Base-by-base conservation (phyloP, 2,888 invertebrate genomes). In the Phorcus lineatus region DNA sequence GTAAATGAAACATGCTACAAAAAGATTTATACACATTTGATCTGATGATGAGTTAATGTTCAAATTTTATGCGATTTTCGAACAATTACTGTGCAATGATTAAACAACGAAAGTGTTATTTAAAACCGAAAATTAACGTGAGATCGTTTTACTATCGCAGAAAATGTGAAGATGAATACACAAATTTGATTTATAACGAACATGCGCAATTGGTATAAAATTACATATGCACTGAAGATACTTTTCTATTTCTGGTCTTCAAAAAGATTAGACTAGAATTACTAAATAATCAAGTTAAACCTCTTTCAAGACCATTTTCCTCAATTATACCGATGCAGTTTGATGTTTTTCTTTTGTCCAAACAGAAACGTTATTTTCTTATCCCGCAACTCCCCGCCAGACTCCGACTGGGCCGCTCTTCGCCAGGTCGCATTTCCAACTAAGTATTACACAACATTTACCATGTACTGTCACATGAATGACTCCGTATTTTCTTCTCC, bases 371-470 rank as follows among this genome's bases (percentile, higher is more conserved):
- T 70, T 70, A 70, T 70, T 70, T 70, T 62, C 40, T 36, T 40
- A 40, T 70, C 70, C 70, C 19, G 70, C 19, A 70, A 70, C 36
- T 28, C 70, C 19, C n/a, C 19, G 28, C 70, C 70, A 19, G 36
- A 36, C 70, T 17, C 31, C 70, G 19, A 19, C 70, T n/a, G 36
- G 70, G 36, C 36, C 22, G 22, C 28, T 22, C 31, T 75, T 53
- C 22, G 28, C 9, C 17, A 31, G 28, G 16, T 76, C 54, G 31
- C 9, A 19, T 53, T 54, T 28, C 54, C 24, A 76, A 76, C n/a
- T 28, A 28, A 19, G 76, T 54, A 55, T 76, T 76, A 76, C 76
- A 31, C 76, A 76, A 76, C 76, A 76, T 76, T 76, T 76, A 36
- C 76, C 28, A 76, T 28, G 36, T 24, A 36, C 40, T 31, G 36